Evolutionary conservation across 2,888 invertebrate genomes (phyloP), one percentile per base, ranked within the genome.

Genomic region (Pterostichus madidus): DNA sequence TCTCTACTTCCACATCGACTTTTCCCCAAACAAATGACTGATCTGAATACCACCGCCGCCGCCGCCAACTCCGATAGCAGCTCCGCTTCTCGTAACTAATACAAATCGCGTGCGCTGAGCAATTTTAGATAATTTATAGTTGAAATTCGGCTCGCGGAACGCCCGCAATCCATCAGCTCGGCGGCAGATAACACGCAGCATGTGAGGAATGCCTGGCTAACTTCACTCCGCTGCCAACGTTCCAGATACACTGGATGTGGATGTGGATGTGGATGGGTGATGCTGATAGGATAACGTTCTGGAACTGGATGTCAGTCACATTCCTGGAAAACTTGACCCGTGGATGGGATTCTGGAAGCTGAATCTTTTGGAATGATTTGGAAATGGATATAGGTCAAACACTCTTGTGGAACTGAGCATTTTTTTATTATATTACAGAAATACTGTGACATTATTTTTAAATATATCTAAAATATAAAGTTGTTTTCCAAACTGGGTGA

Each of bases 101-200:
- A 80, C 80, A 80, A 80, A 80, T 80, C 80, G 80, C 71, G 80
- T 80, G 32, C 80, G 73, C 53, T 80, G 81, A 81, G 75, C 75
- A 81, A 75, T 81, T 81, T 81, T 81, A 75, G 81, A 75, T 81
- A 81, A 81, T 81, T 81, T 81, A 81, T 75, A 75, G 81, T 81
- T 59, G 81, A 81, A 81, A 81, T 81, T 81, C 81, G 59, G 73
- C 75, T 46, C 56, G 64, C 71, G 73, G 81, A 81, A 75, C 75
- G 81, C 32, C 75, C 46, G 81, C 81, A 81, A 81, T 81, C 81
- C 75, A 81, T 81, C 81, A 81, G 80, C 13, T 31, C 44, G 52
- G 44, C 73, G 39, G 73, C 75, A 80, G 80, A 80, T 80, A 80
- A 80, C 80, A 80, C 79, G 61, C 80, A 73, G 71, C 80, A 80